Percentiles rank a stretch among this genome's conserved stretches.
Evolutionary conservation across 2,888 invertebrate genomes (phyloP).

Genomic region (Rutpela maculata): DNA sequence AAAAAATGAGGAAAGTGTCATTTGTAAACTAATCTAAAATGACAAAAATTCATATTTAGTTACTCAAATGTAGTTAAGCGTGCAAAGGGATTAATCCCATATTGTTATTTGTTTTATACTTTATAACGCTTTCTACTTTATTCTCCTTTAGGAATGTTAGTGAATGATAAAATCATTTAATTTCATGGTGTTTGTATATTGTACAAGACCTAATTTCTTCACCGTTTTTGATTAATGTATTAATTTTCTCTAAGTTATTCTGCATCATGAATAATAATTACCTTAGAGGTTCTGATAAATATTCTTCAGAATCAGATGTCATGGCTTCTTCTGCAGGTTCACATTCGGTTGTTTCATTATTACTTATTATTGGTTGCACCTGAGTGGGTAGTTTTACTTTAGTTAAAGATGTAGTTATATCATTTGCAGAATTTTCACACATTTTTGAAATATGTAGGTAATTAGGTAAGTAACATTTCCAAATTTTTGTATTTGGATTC

Average conservation of each 20-base stretch:
- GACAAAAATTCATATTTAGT: background rate
- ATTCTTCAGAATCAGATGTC: constrained; percentile 71
- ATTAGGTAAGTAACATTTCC: background rate
- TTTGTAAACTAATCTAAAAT: background rate
- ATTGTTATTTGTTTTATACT: background rate
- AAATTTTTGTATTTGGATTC: background rate
- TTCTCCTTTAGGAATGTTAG: background rate
- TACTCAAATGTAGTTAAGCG: background rate
- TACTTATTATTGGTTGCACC: constrained; percentile 23
- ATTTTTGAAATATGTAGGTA: constrained; percentile 36
- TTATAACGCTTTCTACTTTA: background rate
- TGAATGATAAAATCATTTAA: background rate
- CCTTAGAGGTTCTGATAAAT: constrained; percentile 70
- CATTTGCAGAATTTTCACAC: constrained; percentile 45
- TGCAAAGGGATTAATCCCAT: background rate
- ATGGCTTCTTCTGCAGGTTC: constrained; percentile 67
- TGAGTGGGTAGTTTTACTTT: constrained; percentile 1
- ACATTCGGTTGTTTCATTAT: constrained; percentile 26
- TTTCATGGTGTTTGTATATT: background rate
- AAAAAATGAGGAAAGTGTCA: no score
- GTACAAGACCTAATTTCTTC: no score
- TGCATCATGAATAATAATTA: constrained; percentile 43
- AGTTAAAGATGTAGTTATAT: constrained; percentile 26
- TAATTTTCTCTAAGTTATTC: no score
- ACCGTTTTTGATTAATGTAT: background rate